Evolutionary conservation across 2,113 vertebrate species (phyloP).

Genomic region (Dicaeum eximium): DNA sequence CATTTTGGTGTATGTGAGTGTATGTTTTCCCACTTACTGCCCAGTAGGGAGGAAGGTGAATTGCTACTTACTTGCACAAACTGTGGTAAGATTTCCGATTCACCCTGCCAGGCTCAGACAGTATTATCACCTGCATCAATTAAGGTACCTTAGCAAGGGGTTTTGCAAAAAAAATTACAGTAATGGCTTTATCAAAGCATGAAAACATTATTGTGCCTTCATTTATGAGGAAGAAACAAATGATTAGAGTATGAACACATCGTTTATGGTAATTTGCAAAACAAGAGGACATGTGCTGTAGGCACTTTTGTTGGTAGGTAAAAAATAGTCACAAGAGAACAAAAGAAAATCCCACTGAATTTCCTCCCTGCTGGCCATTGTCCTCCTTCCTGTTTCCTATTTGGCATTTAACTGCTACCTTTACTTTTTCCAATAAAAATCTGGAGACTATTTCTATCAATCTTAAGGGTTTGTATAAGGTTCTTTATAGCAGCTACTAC

Average conservation of each 20-base stretch:
- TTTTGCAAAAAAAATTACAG: slow-evolving; percentile 37
- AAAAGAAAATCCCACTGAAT: not conserved
- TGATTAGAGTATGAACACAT: slow-evolving; percentile 20
- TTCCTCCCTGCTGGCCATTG: not conserved
- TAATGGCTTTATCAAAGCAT: slow-evolving; percentile 12
- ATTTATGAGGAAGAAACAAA: slow-evolving; percentile 53
- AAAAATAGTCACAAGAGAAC: not conserved
- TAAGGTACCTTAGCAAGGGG: slow-evolving; percentile 30
- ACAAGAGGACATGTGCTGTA: not conserved
- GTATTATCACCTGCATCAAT: slow-evolving; percentile 44
- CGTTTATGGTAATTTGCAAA: not conserved
- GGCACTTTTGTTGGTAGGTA: not conserved
- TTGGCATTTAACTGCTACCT: not conserved
- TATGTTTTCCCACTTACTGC: slow-evolving; percentile 65
- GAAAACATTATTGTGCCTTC: not conserved
- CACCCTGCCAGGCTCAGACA: slow-evolving; percentile 50
- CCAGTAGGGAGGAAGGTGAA: slow-evolving; percentile 68
- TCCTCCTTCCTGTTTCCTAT: not conserved
- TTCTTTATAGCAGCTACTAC: not conserved
- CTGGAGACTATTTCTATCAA: not conserved
- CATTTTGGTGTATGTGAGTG: slow-evolving; percentile 56
- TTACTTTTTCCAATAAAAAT: not conserved
- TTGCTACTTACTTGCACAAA: slow-evolving; percentile 52
- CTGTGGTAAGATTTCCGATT: slow-evolving; percentile 19
- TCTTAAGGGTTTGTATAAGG: not conserved